phyloP scores from a whole-genome alignment of 1,140 invertebrate genomes.

The Thalassaphorura encarpata region DNA sequence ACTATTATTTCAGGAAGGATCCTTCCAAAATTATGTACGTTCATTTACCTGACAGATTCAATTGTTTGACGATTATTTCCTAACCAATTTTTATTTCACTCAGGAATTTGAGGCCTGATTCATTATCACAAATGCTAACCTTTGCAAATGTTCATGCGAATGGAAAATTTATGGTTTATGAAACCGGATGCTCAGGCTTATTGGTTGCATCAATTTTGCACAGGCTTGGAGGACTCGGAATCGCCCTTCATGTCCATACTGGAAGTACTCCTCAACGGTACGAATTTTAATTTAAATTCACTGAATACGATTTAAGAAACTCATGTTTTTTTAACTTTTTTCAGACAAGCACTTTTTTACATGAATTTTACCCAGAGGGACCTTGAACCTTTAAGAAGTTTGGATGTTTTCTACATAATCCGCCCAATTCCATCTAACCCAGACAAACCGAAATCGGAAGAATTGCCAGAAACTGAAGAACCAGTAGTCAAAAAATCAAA shows the following conservation, averaged over 20 bases:
- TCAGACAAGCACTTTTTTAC: conserved; percentile 24
- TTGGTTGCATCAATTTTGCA: conserved; percentile 66
- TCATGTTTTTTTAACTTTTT: conserved; percentile 8
- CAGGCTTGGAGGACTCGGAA: conserved; percentile 55
- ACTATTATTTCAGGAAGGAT: conserved; percentile 68
- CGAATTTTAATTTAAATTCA: conserved; percentile 29
- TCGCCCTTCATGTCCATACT: conserved; percentile 61
- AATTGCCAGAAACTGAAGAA: not conserved
- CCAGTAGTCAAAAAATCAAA: conserved; percentile 12
- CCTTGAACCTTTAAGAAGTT: conserved; percentile 23
- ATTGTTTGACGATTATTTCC: conserved; percentile 8
- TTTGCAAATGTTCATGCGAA: conserved; percentile 65
- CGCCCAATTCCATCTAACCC: not conserved
- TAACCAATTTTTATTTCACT: conserved; percentile 10
- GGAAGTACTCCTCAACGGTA: conserved; percentile 66
- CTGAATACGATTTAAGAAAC: not conserved
- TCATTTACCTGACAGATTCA: not conserved
- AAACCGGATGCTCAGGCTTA: conserved; percentile 73
- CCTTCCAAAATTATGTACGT: conserved; percentile 59
- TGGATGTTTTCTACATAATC: conserved; percentile 28
- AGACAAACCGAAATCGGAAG: not conserved
- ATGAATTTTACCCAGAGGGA: conserved; percentile 47
- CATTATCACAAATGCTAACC: conserved; percentile 73
- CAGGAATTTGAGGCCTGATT: conserved; percentile 63
- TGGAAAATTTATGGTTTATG: conserved; percentile 72